Evolutionary conservation across 2,888 invertebrate genomes (phyloP).

Genomic region (Drosophila formosana): DNA sequence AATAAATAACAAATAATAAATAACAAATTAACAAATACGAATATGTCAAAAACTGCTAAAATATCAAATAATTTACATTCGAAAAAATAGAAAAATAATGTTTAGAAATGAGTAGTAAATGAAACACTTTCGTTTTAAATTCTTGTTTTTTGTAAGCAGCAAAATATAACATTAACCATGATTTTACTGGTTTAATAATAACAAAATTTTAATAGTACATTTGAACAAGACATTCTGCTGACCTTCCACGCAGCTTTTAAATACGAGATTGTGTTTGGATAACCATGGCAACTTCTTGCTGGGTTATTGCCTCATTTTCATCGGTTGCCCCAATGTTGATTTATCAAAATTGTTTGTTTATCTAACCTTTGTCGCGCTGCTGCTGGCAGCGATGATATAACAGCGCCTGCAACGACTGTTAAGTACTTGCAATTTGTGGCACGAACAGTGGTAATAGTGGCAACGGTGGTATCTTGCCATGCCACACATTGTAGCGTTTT

Average conservation of each 20-base stretch:
- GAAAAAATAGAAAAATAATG: too few species aligned
- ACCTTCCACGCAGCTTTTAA: conserved; percentile 1
- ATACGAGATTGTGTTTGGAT: background rate
- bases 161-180: too few species aligned
- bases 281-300: background rate
- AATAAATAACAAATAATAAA: too few species aligned
- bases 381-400: conserved; percentile 56
- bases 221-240: background rate
- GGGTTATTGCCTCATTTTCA: conserved; percentile 14
- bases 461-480: conserved; percentile 15
- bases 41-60: too few species aligned
- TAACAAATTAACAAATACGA: too few species aligned
- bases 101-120: too few species aligned
- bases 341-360: conserved; percentile 51
- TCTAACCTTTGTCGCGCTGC: conserved; percentile 54
- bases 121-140: too few species aligned
- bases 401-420: conserved; percentile 19
- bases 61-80: too few species aligned
- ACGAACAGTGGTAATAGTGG: background rate
- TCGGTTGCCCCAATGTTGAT: conserved; percentile 26
- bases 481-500: conserved; percentile 49
- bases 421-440: conserved; percentile 25
- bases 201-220: background rate
- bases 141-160: background rate
- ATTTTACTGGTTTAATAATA: too few species aligned